Percentiles rank a stretch among this genome's conserved stretches.
Conservation (phyloP, 2,797 vertebrate species). For the Urocyon cinereoargenteus region DNA sequence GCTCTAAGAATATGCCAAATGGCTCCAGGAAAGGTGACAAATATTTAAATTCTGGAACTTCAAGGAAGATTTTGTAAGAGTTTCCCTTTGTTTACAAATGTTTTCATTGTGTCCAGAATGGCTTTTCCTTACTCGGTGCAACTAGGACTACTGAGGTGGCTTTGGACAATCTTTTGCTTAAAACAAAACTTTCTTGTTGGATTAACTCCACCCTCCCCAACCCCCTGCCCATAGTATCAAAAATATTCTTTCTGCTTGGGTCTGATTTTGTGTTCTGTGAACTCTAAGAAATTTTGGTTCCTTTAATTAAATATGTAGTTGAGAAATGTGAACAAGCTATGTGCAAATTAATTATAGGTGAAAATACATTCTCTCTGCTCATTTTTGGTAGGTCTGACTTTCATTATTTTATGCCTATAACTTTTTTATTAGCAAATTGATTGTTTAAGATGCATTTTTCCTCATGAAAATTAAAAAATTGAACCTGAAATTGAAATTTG, state of each 20-base stretch:
- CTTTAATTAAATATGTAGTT: neutral
- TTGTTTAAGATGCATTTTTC: constrained; percentile 3
- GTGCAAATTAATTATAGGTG: neutral
- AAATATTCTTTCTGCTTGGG: neutral
- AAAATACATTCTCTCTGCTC: neutral
- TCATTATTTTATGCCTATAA: neutral
- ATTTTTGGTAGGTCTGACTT: neutral
- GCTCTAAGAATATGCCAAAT: neutral
- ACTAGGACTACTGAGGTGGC: neutral
- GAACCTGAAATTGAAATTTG: neutral
- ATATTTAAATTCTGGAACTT: constrained; percentile 1
- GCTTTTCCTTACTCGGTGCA: neutral
- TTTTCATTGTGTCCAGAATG: neutral
- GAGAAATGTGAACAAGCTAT: neutral
- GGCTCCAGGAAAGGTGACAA: neutral
- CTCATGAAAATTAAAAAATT: constrained; percentile 44
- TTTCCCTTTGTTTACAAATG: neutral
- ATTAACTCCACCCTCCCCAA: neutral
- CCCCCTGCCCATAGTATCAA: neutral
- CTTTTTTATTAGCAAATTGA: neutral
- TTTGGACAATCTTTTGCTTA: neutral
- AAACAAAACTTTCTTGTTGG: neutral
- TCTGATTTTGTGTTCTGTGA: neutral
- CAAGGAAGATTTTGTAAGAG: neutral
- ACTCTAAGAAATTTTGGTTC: neutral